These are phyloP conservation scores for Papilio demoleus DNA, from an alignment of 2,888 invertebrate species.

Conservation along the genomic window DNA sequence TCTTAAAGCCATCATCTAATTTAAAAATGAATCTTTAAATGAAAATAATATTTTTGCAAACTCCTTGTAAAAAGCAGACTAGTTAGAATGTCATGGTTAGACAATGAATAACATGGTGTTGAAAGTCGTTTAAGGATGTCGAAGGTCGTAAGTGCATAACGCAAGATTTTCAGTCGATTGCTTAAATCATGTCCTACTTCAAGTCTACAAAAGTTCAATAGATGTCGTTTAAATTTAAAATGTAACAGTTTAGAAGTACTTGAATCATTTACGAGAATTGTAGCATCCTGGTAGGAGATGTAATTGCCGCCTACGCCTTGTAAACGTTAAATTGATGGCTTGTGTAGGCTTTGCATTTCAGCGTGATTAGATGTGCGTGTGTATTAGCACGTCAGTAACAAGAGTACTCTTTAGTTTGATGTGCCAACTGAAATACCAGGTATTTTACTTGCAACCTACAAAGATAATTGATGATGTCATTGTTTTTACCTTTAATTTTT, in stretches of 20 bases:
- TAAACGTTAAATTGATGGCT: slow-evolving; percentile 22
- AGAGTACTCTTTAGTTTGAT: background rate
- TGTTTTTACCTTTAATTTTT: slow-evolving; percentile 23
- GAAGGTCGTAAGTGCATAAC: slow-evolving; percentile 37
- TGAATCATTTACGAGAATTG: slow-evolving; percentile 30
- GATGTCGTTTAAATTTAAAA: background rate
- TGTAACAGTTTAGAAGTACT: slow-evolving; percentile 12
- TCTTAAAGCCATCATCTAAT: no score
- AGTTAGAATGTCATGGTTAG: background rate
- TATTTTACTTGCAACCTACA: slow-evolving; percentile 26
- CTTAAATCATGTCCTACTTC: no score
- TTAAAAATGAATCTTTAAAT: no score
- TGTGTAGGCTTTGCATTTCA: slow-evolving; percentile 30
- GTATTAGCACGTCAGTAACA: slow-evolving; percentile 7
- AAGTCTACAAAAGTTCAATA: background rate
- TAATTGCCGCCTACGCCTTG: slow-evolving; percentile 27
- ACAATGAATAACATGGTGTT: slow-evolving; percentile 2
- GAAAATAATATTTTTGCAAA: no score
- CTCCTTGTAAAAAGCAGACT: no score
- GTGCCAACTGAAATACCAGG: background rate
- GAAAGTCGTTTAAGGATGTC: slow-evolving; percentile 25
- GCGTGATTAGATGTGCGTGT: slow-evolving; percentile 26
- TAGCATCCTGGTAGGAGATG: slow-evolving; percentile 28
- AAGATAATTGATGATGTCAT: slow-evolving; percentile 31
- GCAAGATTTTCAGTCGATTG: slow-evolving; percentile 7